Percentiles rank a stretch among this genome's conserved stretches.
These are phyloP conservation scores for Adrianichthys oophorus DNA, from an alignment of 2,797 vertebrate species.

Conservation along the genomic window DNA sequence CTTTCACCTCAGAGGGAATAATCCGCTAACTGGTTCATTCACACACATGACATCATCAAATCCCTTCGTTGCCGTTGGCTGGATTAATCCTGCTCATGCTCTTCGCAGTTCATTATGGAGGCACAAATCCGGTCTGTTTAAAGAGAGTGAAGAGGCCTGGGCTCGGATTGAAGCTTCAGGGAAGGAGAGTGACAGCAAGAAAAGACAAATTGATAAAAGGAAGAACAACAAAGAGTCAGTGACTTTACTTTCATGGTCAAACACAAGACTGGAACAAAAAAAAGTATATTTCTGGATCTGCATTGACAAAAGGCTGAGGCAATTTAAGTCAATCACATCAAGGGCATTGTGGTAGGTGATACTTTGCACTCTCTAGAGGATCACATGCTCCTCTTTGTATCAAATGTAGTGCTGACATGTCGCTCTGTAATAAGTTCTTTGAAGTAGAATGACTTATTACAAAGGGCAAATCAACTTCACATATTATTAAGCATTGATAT, in stretches of 20 bases:
- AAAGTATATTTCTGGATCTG: conserved; percentile 33
- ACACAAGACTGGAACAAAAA: conserved; percentile 47
- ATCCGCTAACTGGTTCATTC: conserved; percentile 83
- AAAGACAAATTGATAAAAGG: conserved; percentile 21
- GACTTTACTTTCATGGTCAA: conserved; percentile 52
- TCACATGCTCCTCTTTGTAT: not conserved
- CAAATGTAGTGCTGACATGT: not conserved
- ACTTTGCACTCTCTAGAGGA: not conserved
- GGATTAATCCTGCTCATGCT: conserved; percentile 84
- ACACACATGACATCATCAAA: conserved; percentile 84
- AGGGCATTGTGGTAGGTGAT: conserved; percentile 7
- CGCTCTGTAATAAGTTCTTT: conserved; percentile 6
- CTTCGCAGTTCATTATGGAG: conserved; percentile 78
- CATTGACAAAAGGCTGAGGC: conserved; percentile 27
- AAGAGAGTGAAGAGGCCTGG: conserved; percentile 62
- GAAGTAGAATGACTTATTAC: not conserved
- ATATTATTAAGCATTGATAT: not conserved
- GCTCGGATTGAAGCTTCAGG: conserved; percentile 53
- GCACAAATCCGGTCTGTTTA: conserved; percentile 75
- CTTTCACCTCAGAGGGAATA: conserved; percentile 75
- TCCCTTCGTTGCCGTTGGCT: conserved; percentile 77
- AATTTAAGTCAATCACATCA: conserved; percentile 22
- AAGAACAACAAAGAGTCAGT: conserved; percentile 32
- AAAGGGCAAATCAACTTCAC: conserved; percentile 5
- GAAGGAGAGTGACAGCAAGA: conserved; percentile 40